Conservation (phyloP, 2,888 invertebrate species). For the Hemicrepidius hirtus region DNA sequence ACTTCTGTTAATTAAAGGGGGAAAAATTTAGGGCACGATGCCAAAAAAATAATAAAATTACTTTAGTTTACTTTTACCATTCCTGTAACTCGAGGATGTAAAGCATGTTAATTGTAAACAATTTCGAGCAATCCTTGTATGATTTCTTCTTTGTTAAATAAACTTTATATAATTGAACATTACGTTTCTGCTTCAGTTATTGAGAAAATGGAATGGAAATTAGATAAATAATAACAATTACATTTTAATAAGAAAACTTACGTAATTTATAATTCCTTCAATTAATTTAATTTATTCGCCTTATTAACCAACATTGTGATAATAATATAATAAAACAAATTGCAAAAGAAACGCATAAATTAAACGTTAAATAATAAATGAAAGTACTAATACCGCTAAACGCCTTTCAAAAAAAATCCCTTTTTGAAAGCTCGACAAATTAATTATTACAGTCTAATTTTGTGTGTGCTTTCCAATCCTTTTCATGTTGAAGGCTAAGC, state of each 20-base stretch:
- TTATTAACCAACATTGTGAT: background rate
- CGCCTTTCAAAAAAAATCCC: background rate
- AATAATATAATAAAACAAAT: background rate
- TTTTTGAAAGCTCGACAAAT: too few relatives aligned
- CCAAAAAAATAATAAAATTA: constrained; percentile 13
- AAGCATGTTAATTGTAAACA: too few relatives aligned
- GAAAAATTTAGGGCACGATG: background rate
- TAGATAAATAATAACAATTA: background rate
- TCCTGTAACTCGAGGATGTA: background rate
- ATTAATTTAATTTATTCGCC: background rate
- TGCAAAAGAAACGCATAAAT: too few relatives aligned
- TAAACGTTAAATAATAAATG: too few relatives aligned
- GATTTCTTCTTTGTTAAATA: too few relatives aligned
- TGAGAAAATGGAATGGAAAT: background rate
- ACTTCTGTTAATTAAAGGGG: background rate
- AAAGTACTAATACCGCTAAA: too few relatives aligned
- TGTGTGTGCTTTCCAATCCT: background rate
- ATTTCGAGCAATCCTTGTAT: too few relatives aligned
- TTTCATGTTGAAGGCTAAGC: background rate
- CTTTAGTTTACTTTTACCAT: constrained; percentile 19
- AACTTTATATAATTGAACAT: too few relatives aligned
- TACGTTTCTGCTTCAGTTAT: background rate
- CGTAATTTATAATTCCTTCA: constrained; percentile 9
- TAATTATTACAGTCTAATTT: too few relatives aligned
- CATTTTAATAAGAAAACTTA: constrained; percentile 2